These are phyloP conservation scores for Merluccius polli DNA, from an alignment of 2,797 vertebrate species.

Conservation along the genomic window DNA sequence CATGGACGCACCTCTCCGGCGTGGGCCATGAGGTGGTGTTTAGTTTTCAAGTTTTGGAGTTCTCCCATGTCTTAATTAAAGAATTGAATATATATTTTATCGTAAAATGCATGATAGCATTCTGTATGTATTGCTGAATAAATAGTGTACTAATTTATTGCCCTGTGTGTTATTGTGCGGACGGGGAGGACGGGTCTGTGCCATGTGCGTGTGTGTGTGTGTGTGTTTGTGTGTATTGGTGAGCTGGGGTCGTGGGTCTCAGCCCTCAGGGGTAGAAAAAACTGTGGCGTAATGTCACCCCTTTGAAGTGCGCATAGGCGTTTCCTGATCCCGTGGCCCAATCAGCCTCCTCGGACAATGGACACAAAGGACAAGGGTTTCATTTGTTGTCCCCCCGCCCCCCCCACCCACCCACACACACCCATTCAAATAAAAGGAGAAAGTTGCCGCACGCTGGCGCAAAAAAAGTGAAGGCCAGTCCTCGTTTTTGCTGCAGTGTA, in stretches of 20 bases:
- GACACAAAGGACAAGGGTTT: constrained; percentile 52
- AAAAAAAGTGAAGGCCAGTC: constrained; percentile 30
- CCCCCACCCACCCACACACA: not conserved
- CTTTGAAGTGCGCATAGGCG: constrained; percentile 76
- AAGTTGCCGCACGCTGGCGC: constrained; percentile 33
- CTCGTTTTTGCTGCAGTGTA: constrained; percentile 2
- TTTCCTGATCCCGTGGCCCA: constrained; percentile 63
- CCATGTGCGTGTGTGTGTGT: constrained; percentile 11
- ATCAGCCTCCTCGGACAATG: constrained; percentile 48
- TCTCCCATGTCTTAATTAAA: not conserved
- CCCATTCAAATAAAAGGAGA: constrained; percentile 47
- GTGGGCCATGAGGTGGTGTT: not conserved
- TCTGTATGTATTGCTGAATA: constrained; percentile 50
- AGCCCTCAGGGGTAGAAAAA: constrained; percentile 40
- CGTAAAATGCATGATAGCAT: constrained; percentile 40
- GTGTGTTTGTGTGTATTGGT: constrained; percentile 51
- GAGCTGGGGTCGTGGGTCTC: constrained; percentile 26
- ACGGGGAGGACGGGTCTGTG: not conserved
- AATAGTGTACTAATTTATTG: constrained; percentile 56
- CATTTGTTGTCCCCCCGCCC: constrained; percentile 43
- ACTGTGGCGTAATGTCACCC: constrained; percentile 36
- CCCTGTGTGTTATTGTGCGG: constrained; percentile 6
- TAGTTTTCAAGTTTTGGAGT: not conserved
- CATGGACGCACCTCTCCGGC: not conserved
- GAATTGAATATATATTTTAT: not conserved